These are phyloP conservation scores for Gymnothorax javanicus DNA, from an alignment of 2,797 vertebrate genomes.

Conservation along the genomic window DNA sequence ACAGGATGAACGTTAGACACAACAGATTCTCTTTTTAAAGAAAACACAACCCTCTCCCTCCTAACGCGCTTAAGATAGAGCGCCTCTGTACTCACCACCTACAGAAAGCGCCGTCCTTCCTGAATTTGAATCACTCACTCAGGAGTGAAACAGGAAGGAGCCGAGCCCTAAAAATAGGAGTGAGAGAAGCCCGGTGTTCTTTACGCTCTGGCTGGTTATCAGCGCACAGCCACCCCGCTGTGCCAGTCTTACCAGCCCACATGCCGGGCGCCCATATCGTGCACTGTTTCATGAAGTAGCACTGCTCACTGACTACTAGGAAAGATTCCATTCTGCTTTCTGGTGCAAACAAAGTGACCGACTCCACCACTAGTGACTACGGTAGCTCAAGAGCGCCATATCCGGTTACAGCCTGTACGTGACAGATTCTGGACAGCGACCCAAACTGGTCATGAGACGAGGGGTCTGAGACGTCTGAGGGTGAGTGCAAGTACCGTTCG, in stretches of 20 bases:
- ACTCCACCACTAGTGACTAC: no score
- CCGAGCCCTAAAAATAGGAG: conserved; percentile 59
- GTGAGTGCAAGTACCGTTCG: no score
- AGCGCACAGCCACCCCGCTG: conserved; percentile 65
- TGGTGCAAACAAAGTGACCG: no score
- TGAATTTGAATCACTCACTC: conserved; percentile 50
- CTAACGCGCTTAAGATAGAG: conserved; percentile 23
- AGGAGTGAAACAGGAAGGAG: conserved; percentile 59
- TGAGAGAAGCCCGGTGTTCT: conserved; percentile 58
- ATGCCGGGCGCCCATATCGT: conserved; percentile 52
- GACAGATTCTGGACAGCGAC: no score
- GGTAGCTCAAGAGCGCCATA: no score
- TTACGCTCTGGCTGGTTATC: conserved; percentile 52
- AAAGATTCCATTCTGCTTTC: conserved; percentile 40
- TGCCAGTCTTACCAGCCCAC: conserved; percentile 62
- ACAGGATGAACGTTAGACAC: conserved; percentile 18
- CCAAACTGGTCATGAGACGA: no score
- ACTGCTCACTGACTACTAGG: conserved; percentile 44
- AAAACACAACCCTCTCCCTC: background rate
- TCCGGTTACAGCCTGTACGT: no score
- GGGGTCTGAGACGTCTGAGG: no score
- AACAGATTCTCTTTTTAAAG: conserved; percentile 33
- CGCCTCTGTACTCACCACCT: conserved; percentile 39
- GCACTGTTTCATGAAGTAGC: conserved; percentile 66
- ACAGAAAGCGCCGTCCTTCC: conserved; percentile 54